Evolutionary conservation across 1,140 invertebrate species (phyloP), one percentile per base, ranked within the genome.

Genomic region (Maniola jurtina): DNA sequence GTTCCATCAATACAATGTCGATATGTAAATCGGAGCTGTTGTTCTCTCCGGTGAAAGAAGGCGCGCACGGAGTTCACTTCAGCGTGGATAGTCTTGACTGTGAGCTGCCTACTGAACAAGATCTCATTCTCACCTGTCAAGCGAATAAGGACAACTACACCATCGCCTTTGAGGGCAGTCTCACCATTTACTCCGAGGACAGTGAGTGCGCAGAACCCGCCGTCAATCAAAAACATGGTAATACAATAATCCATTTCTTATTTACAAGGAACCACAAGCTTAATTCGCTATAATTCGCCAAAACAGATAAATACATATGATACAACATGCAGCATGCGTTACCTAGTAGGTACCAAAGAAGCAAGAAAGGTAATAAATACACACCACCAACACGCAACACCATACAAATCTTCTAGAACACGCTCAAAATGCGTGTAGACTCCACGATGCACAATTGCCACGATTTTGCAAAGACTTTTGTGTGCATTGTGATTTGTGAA

Each of bases 91-190:
- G 96, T 52, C 91, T 98, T 60, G 97, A 98, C 84, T 96, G 96
- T 88, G 96, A 96, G 78, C 92, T 93, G 64, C 92, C 92, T 72
- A 93, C 93, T 54, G 94, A 95, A 78, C 94, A 94, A 69, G 96
- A 98, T 78, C 95, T 98, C 81, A 94, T 98, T 77, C 92, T 97
- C 40, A 98, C 97, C 59, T 96, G 96, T 84, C 95, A 96, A 83
- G 95, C 96, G 11, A 97, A 98, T 80, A 97, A 97, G 91, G 95
- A 97, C 82, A 98, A 98, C 90, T 98, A 98, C 83, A 98, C 97
- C 59, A 97, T 98, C 77, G 97, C 97, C 56, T 98, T 98, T 79
- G 96, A 98, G 91, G 96, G 96, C 73, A 97, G 96, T 77, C 93
- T 95, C 67, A 95, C 96, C 42, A 95, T 95, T 92, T 96, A 96